Evolutionary conservation across 2,888 invertebrate genomes (phyloP).

Genomic region (Cephus rjabovi): DNA sequence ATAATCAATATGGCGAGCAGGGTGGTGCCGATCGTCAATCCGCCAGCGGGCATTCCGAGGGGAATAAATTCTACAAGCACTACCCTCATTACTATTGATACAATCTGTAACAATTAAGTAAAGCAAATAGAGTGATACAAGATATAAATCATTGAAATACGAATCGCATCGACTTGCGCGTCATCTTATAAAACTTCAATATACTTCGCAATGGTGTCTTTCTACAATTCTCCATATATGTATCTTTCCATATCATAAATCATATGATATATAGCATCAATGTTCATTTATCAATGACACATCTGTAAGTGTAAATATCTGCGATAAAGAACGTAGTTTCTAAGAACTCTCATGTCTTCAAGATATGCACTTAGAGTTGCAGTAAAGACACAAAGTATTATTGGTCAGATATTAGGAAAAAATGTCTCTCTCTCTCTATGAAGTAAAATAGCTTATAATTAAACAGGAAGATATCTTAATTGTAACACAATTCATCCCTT

Average conservation of each 20-base stretch:
- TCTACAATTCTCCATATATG: not conserved
- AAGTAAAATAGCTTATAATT: not conserved
- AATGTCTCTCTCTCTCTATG: not conserved
- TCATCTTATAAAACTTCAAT: too few species aligned
- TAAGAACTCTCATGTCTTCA: not conserved
- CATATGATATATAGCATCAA: not conserved
- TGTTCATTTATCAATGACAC: not conserved
- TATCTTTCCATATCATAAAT: not conserved
- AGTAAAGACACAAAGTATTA: not conserved
- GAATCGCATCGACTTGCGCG: not conserved
- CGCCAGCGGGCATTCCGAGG: conserved; percentile 73
- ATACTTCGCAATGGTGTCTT: too few species aligned
- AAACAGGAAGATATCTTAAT: not conserved
- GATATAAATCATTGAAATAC: not conserved
- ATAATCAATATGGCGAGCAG: conserved; percentile 71
- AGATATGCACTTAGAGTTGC: not conserved
- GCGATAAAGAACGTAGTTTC: not conserved
- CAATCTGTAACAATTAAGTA: not conserved
- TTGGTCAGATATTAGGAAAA: not conserved
- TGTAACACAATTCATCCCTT: not conserved
- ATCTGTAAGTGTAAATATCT: not conserved
- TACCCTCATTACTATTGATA: conserved; percentile 67
- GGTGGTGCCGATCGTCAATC: conserved; percentile 74
- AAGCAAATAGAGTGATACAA: not conserved
- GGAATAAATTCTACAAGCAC: conserved; percentile 70